Conservation (phyloP, 2,113 vertebrate genomes). For the Etheostoma spectabile region DNA sequence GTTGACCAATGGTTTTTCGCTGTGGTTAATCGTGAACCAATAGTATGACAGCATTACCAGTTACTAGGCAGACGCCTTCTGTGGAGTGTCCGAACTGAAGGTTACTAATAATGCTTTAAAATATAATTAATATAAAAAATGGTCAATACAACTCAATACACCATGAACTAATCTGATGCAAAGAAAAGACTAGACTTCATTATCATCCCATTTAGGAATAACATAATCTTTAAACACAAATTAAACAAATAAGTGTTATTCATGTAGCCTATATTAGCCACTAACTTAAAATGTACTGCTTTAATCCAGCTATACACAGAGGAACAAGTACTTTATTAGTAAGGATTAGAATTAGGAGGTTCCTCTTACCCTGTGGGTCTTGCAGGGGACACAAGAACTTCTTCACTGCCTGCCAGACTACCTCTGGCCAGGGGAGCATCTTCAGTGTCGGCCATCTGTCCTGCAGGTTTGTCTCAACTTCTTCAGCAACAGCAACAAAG, state of each 20-base stretch:
- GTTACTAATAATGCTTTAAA: not conserved
- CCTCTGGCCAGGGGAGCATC: constrained; percentile 40
- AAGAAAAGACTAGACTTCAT: not conserved
- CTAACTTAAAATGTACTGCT: not conserved
- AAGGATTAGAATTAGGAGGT: not conserved
- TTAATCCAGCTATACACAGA: not conserved
- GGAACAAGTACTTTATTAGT: not conserved
- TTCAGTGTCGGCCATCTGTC: constrained; percentile 55
- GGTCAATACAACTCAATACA: not conserved
- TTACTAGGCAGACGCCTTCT: constrained; percentile 54
- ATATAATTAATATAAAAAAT: not conserved
- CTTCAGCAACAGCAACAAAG: constrained; percentile 5
- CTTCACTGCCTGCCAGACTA: constrained; percentile 52
- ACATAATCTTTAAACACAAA: not conserved
- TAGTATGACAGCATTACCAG: constrained; percentile 34
- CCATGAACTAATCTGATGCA: not conserved
- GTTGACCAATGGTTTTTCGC: not conserved
- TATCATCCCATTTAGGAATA: not conserved
- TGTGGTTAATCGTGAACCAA: constrained; percentile 27
- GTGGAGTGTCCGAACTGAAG: too few relatives aligned
- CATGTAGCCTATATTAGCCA: not conserved
- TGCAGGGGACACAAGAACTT: not conserved
- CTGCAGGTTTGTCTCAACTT: constrained; percentile 1
- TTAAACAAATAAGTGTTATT: not conserved
- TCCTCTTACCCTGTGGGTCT: constrained; percentile 58